These are phyloP conservation scores for Acleris holmiana DNA, from an alignment of 2,888 invertebrate genomes.

Conservation along the genomic window DNA sequence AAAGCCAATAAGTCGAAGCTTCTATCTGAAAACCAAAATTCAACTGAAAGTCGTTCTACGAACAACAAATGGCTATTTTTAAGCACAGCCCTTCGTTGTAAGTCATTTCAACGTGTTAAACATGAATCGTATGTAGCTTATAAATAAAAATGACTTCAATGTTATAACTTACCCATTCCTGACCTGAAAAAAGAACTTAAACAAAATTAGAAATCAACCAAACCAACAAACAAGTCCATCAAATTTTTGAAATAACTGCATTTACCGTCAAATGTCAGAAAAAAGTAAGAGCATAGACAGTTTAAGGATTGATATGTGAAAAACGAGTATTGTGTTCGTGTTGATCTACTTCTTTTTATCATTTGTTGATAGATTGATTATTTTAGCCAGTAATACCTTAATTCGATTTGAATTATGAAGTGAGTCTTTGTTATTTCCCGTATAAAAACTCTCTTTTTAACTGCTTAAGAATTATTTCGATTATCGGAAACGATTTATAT, in stretches of 20 bases:
- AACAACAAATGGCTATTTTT: neutral
- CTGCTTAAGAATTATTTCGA: neutral
- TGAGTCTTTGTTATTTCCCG: too few relatives aligned
- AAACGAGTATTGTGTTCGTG: neutral
- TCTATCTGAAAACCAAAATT: constrained; percentile 58
- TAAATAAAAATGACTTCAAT: neutral
- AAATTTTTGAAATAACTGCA: constrained; percentile 44
- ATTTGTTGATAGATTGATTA: neutral
- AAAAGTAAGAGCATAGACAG: constrained; percentile 29
- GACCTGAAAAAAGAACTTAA: constrained; percentile 59
- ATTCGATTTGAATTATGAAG: too few relatives aligned
- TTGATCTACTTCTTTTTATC: neutral
- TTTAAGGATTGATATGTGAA: neutral
- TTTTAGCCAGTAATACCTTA: too few relatives aligned
- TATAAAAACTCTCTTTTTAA: too few relatives aligned
- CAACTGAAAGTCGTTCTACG: constrained; percentile 5
- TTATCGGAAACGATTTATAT: neutral
- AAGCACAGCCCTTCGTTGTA: neutral
- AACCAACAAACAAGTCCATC: constrained; percentile 40
- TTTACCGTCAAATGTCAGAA: constrained; percentile 46
- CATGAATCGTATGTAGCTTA: neutral
- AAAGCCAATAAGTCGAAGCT: constrained; percentile 67
- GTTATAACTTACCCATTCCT: constrained; percentile 59
- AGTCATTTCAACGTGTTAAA: neutral
- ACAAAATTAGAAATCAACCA: constrained; percentile 43